Base-by-base conservation (phyloP, 1,140 invertebrate species). In the Ylistrum balloti region DNA sequence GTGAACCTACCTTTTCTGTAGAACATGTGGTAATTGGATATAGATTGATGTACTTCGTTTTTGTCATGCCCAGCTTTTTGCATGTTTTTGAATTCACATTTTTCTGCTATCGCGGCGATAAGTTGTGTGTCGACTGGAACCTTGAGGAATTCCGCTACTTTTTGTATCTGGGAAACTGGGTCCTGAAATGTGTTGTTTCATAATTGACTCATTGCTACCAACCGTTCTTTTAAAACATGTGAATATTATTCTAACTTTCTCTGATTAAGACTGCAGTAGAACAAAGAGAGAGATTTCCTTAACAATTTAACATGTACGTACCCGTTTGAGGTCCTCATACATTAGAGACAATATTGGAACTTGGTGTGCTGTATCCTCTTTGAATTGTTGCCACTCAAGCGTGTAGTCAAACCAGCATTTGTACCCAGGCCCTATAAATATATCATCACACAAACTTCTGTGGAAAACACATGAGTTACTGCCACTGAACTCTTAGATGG, bases 241-340 rank as follows among this genome's bases (percentile, higher is more conserved):
- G n/a, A n/a, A n/a, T n/a, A n/a, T n/a, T n/a, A n/a, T n/a, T n/a
- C n/a, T n/a, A n/a, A n/a, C n/a, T n/a, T n/a, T n/a, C n/a, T n/a
- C n/a, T n/a, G n/a, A n/a, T n/a, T n/a, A n/a, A n/a, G n/a, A n/a
- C n/a, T n/a, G n/a, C n/a, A n/a, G n/a, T n/a, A n/a, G n/a, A n/a
- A n/a, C n/a, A n/a, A n/a, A n/a, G n/a, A n/a, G n/a, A n/a, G n/a
- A n/a, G n/a, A n/a, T n/a, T n/a, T n/a, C n/a, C n/a, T n/a, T n/a
- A n/a, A n/a, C n/a, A n/a, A n/a, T n/a, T n/a, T n/a, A n/a, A n/a
- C n/a, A 56, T 20, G 45, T 45, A 45, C 56, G 56, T 28, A 74
- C 56, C 56, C n/a, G 56, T 74, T 74, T 74, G 56, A 74, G 56
- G 28, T 74, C 56, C 56, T 74, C 56, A 11, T 74, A 74, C 22